Evolutionary conservation across 37 sponge, comb jelly and placozoan species (phyloP).

Genomic region (Beroe ovata): DNA sequence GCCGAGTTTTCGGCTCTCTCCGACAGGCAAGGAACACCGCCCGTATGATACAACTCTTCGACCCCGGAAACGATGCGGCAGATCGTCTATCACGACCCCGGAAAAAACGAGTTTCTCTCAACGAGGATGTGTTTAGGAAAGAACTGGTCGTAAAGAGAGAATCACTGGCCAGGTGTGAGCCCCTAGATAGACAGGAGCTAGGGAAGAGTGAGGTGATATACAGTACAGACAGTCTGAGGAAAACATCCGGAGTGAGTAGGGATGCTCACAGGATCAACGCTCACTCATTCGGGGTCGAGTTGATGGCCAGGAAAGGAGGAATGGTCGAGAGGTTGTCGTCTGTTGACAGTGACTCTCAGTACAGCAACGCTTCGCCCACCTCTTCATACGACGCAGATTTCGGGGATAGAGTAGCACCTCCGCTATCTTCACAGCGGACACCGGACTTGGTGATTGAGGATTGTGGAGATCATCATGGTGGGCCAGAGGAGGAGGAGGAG

Average conservation of each 20-base stretch:
- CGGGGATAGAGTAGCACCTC: neutral
- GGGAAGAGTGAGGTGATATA: neutral
- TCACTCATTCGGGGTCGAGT: neutral
- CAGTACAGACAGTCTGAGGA: neutral
- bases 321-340: neutral
- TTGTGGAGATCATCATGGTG: neutral
- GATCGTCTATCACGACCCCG: neutral
- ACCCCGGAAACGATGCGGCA: neutral
- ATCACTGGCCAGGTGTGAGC: neutral
- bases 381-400: neutral
- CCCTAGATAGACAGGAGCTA: neutral
- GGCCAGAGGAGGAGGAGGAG: neutral
- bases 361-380: neutral
- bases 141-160: neutral
- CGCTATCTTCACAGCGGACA: neutral
- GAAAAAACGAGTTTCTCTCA: neutral
- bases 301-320: neutral
- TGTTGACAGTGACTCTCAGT: neutral
- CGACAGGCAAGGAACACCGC: neutral
- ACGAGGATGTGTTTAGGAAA: neutral
- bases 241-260: neutral
- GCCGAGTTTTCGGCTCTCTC: conserved; percentile 3
- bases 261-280: neutral
- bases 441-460: neutral
- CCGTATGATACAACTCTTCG: neutral